Base-by-base conservation (phyloP, 2,888 invertebrate species). In the Oligia strigilis region DNA sequence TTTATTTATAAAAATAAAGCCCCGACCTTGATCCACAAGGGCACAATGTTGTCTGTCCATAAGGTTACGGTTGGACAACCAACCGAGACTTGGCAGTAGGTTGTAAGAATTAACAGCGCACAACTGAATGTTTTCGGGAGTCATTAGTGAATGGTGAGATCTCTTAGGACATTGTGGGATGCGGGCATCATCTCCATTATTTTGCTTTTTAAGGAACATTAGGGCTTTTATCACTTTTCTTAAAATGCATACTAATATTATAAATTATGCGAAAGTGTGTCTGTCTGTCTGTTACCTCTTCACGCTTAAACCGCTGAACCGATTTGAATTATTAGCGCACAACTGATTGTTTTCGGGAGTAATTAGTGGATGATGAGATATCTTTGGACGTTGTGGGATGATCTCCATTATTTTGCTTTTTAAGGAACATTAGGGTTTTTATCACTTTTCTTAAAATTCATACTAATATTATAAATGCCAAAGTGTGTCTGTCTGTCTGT, bases 81-180 rank as follows among this genome's bases (percentile, higher is more conserved):
- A 84, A 76, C 70, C 75, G 84, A 55, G 60, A 83, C 65, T 19
- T 14, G 2, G 23, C 14, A 3, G 5, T 60, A 14, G 36, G 52
- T 17, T 40, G 9, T 78, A 43, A 77, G 62, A 75, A 73, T 83
- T 72, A 83, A 84, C 46, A 23, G 8, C 9, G 60, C 83, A 71
- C 36, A 66, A 55, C 78, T 72, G 6, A 64, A 71, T 74, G 49
- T 40, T 60, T 52, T 13, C 3, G 29, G 46, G 9, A 23, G 40
- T 62, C 40, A 71, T 74, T 77, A 77, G 60, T 29, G 40, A 77
- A 82, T 73, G 55, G 65, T 43, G 5, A 9, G 19, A 80, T 66
- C 29, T 17, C 5, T 49, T 4, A 40, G n/a, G 60, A 13, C 36
- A 52, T 60, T 65, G 55, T 17, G 52, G 23, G 4, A 49, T 19